Evolutionary conservation across 2,113 vertebrate species (phyloP).

Genomic region (Octodon degus): DNA sequence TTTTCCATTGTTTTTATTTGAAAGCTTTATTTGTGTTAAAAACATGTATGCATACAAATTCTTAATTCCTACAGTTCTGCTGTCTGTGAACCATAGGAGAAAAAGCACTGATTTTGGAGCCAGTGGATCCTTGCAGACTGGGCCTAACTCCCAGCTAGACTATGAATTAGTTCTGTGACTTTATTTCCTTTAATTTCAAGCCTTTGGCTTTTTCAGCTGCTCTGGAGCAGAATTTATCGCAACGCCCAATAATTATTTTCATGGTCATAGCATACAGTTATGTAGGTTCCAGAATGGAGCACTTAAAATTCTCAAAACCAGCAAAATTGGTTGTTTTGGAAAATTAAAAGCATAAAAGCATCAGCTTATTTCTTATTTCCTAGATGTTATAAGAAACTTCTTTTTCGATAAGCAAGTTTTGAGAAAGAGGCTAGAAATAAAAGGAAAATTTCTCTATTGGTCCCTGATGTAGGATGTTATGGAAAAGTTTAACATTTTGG

Average conservation of each 20-base stretch:
- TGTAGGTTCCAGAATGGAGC: neutral
- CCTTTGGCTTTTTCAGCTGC: constrained; percentile 9
- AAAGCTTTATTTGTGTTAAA: constrained; percentile 32
- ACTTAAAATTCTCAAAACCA: constrained; percentile 44
- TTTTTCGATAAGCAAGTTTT: constrained; percentile 49
- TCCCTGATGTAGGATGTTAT: constrained; percentile 1
- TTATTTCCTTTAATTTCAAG: constrained; percentile 35
- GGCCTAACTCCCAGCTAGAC: constrained; percentile 6
- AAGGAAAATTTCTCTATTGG: constrained; percentile 18
- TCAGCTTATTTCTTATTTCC: neutral
- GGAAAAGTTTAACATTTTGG: constrained; percentile 39
- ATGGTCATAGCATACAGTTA: neutral
- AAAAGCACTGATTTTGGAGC: constrained; percentile 43
- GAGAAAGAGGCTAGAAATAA: constrained; percentile 39
- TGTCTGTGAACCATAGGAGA: constrained; percentile 7
- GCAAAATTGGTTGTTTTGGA: constrained; percentile 11
- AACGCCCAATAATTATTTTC: neutral
- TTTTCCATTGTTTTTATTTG: constrained; percentile 15
- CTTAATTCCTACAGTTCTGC: neutral
- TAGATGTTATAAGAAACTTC: neutral
- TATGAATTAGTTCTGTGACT: neutral
- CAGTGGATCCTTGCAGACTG: constrained; percentile 37
- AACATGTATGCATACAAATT: neutral
- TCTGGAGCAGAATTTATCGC: neutral
- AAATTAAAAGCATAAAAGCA: constrained; percentile 16